Conservation (phyloP, 1,140 invertebrate species). For the Asbolus verrucosus region DNA sequence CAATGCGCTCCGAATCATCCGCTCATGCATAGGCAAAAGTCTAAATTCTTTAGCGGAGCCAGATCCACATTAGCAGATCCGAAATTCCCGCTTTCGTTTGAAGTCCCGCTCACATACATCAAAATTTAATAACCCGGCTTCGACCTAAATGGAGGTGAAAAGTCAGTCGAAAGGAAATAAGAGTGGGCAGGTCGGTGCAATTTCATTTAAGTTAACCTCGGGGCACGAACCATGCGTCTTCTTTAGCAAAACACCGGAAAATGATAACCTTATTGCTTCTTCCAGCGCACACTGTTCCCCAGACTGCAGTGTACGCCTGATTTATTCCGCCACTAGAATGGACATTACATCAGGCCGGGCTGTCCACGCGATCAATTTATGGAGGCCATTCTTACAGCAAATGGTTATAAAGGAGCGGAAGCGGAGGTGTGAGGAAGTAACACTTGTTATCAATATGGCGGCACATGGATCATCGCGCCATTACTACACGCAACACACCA, state of each 20-base stretch:
- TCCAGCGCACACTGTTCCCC: slow-evolving; percentile 55
- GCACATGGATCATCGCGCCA: slow-evolving; percentile 47
- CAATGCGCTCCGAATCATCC: not conserved
- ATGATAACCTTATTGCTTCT: slow-evolving; percentile 61
- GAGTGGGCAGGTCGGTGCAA: slow-evolving; percentile 41
- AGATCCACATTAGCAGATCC: no score
- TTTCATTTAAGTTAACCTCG: slow-evolving; percentile 47
- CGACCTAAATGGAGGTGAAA: not conserved
- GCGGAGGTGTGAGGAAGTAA: slow-evolving; percentile 39
- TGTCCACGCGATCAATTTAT: slow-evolving; percentile 56
- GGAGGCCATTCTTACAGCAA: slow-evolving; percentile 43
- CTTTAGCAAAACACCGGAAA: slow-evolving; percentile 61
- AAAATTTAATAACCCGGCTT: slow-evolving; percentile 32
- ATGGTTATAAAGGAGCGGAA: slow-evolving; percentile 51
- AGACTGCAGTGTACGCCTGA: slow-evolving; percentile 58
- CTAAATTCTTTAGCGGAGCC: not conserved
- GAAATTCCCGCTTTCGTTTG: slow-evolving; percentile 16
- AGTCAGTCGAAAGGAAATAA: slow-evolving; percentile 36
- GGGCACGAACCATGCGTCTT: slow-evolving; percentile 57
- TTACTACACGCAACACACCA: slow-evolving; percentile 36
- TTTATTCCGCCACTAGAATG: slow-evolving; percentile 58
- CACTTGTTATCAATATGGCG: slow-evolving; percentile 51
- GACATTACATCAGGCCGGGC: slow-evolving; percentile 56
- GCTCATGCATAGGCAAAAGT: slow-evolving; percentile 6
- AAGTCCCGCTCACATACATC: slow-evolving; percentile 8